These are phyloP conservation scores for Halcyon malimbica DNA, from an alignment of 2,113 vertebrate genomes.

Conservation along the genomic window DNA sequence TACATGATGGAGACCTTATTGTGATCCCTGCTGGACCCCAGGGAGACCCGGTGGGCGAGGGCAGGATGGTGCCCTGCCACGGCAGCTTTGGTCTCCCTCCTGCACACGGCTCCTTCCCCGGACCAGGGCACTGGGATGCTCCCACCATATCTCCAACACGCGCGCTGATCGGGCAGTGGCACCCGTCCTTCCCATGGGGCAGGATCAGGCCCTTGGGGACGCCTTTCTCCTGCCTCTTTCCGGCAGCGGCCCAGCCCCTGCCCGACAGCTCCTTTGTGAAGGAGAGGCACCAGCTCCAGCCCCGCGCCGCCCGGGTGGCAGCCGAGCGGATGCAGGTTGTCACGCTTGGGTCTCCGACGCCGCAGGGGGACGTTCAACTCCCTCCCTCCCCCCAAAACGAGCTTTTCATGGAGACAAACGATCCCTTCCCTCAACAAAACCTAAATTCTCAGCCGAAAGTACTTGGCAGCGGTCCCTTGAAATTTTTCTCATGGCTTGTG, in stretches of 20 bases:
- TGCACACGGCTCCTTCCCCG: rapidly evolving
- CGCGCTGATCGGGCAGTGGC: rapidly evolving
- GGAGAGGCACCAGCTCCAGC: background rate
- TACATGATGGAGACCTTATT: background rate
- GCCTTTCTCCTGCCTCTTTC: background rate
- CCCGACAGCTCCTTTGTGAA: background rate
- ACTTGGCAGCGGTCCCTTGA: conserved; percentile 26
- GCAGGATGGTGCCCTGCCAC: rapidly evolving
- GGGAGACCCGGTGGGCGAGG: rapidly evolving
- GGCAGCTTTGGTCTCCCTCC: background rate
- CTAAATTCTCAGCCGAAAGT: background rate
- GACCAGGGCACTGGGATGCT: background rate
- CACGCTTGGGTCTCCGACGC: background rate
- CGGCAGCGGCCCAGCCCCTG: background rate
- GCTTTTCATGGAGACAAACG: conserved; percentile 33
- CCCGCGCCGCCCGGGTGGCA: background rate
- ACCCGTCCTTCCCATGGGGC: rapidly evolving
- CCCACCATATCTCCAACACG: rapidly evolving
- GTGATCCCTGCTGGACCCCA: background rate
- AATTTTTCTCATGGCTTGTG: conserved; percentile 36
- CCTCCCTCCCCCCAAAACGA: background rate
- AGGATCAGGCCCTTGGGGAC: background rate
- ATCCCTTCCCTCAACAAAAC: conserved; percentile 31
- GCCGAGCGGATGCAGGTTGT: conserved; percentile 25
- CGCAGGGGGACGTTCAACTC: background rate